A percentile compares a stretch with the other conserved stretches of the same genome.
These are phyloP conservation scores for Dynastes grantii DNA, from an alignment of 2,888 invertebrate genomes.

Conservation along the genomic window DNA sequence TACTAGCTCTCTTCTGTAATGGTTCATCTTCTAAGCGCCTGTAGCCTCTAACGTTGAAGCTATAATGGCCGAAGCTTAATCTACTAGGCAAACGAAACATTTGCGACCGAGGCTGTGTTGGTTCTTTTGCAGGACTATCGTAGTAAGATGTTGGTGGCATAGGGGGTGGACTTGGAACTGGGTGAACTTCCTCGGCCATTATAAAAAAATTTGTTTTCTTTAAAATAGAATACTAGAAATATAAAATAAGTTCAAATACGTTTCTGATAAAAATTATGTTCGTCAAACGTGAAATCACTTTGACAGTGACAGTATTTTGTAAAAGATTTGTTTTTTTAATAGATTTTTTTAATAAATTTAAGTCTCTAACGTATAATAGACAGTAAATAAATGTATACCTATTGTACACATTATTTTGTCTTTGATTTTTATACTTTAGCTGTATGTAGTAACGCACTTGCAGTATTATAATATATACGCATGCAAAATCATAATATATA, in stretches of 20 bases:
- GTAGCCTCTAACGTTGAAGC: slow-evolving; percentile 54
- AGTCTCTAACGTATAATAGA: not conserved
- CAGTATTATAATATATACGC: too few species aligned
- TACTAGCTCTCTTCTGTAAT: slow-evolving; percentile 65
- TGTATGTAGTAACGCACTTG: too few species aligned
- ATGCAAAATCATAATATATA: too few species aligned
- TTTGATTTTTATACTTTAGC: too few species aligned
- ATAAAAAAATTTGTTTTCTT: not conserved
- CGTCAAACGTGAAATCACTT: not conserved
- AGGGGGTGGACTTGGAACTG: slow-evolving; percentile 38
- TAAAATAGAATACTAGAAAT: not conserved
- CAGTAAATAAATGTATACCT: too few species aligned
- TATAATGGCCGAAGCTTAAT: slow-evolving; percentile 57
- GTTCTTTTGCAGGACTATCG: slow-evolving; percentile 13
- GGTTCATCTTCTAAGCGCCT: slow-evolving; percentile 58
- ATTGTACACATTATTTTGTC: too few species aligned
- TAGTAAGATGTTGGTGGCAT: slow-evolving; percentile 21
- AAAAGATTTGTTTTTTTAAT: not conserved
- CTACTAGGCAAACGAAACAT: slow-evolving; percentile 46
- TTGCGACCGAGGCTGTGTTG: slow-evolving; percentile 25
- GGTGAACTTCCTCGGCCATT: slow-evolving; percentile 21
- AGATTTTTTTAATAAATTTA: too few species aligned
- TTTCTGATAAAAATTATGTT: not conserved
- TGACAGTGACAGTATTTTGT: slow-evolving; percentile 22
- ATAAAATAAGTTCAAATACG: not conserved